Evolutionary conservation across 2,888 invertebrate genomes (phyloP), one percentile per base, ranked within the genome.

Genomic region (Orthosia gothica): DNA sequence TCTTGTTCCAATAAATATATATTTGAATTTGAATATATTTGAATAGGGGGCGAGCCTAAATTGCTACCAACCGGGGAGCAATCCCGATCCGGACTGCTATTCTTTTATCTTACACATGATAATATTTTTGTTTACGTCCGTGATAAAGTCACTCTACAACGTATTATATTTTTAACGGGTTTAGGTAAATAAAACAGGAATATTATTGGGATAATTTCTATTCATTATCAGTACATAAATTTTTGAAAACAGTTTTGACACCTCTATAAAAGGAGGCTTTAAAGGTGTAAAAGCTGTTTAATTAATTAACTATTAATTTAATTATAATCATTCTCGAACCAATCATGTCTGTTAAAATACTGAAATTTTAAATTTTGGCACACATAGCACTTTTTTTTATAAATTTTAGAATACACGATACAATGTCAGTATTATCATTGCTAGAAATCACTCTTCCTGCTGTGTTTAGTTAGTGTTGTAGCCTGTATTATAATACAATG

Each of bases 201-300:
- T 54, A 18, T 79, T 80, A 80, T 91, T 93, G 88, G 92, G 94
- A 94, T 96, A 95, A 93, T 94, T 91, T 95, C 94, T 96, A 95
- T 94, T 94, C 90, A 93, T 94, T 93, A 93, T 95, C 91, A 93
- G 91, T 95, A 95, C 93, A 94, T 92, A 95, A 93, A 94, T 95
- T 94, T 26, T 87, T 89, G 91, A 92, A 92, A 95, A 96, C 96
- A 96, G 95, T 92, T 95, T 94, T 89, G 89, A 94, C 95, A 95
- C 95, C 95, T 93, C 89, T 82, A 86, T 87, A 84, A 83, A 84
- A 87, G 93, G 95, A 94, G 94, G 94, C 92, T 65, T 88, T 75
- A 86, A 91, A 94, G 95, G 94, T 95, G 95, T 94, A 91, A 94
- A 96, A 95, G 91, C 95, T 94, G 96, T 95, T 94, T 89, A 87